Evolutionary conservation across 1,140 invertebrate genomes (phyloP), one percentile per base, ranked within the genome.

Genomic region (Psix sp.): DNA sequence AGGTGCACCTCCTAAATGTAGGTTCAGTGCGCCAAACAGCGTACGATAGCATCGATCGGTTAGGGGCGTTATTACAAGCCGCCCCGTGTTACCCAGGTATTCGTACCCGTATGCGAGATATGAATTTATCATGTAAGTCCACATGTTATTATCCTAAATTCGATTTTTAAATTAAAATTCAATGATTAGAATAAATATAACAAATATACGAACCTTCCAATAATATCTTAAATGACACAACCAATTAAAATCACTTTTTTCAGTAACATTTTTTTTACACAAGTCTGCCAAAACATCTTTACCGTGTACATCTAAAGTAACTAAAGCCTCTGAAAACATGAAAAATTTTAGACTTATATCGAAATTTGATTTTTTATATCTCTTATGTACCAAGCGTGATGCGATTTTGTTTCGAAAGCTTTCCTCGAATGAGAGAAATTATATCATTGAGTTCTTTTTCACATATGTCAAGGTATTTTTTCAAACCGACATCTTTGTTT

Each of bases 1-100:
- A 0, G 96, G 95, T 11, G 96, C 96, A 24, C 96, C 96, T 35
- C 93, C 92, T 74, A 94, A 88, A 85, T 94, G 91, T 20, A 98
- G 89, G 89, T 95, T 93, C 15, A 98, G 84, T 2, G 96, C 96
- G 16, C 95, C 95, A 83, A 98, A 97, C 3, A 98, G 86, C 0
- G 96, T 98, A 65, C 95, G 91, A 87, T 97, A 98, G 84, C 96
- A 98, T 43, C 93, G 88, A 88, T 98, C 96, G 0, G 96, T 99
- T 15, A 98, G 86, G 0, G 95, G 94, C 0, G 95, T 97, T 36
- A 96, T 94, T 0, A 98, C 96, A 7, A 99, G 85, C 18, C 96
- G 91, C 0, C 92, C 89, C 0, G 93, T 94, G 82, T 98, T 98
- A 1, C 96, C 96, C 6, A 99, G 90, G 82, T 99, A 99, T 83